These are phyloP conservation scores for Globodera ellingtonae DNA, from an alignment of 1,140 invertebrate species.

Conservation along the genomic window DNA sequence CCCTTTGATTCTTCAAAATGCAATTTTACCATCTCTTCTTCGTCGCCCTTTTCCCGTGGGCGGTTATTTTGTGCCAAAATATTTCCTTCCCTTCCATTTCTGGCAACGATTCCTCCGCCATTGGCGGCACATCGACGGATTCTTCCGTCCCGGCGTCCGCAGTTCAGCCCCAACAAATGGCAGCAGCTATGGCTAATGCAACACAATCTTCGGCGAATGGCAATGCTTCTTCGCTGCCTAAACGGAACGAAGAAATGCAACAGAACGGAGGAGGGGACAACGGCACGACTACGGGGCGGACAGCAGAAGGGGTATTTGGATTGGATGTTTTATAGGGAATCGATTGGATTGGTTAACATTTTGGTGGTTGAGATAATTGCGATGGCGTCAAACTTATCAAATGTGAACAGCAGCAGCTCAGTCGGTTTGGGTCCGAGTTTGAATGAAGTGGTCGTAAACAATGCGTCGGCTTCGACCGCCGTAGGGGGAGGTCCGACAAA, in stretches of 20 bases:
- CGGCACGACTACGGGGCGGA: not conserved
- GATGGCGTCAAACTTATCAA: not conserved
- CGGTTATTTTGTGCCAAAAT: not conserved
- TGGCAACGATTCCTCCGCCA: not conserved
- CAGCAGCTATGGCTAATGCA: not conserved
- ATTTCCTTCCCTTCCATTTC: not conserved
- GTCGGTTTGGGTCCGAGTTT: not conserved
- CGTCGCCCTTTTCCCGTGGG: not conserved
- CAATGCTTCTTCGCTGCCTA: too few species aligned
- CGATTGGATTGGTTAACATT: too few species aligned
- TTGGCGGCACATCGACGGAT: not conserved
- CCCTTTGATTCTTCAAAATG: not conserved
- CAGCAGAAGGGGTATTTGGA: too few species aligned
- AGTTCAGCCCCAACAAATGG: not conserved
- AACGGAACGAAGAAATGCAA: not conserved
- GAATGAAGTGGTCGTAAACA: not conserved
- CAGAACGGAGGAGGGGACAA: not conserved
- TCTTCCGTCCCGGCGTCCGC: not conserved
- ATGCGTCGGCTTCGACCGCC: not conserved
- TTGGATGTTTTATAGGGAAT: too few species aligned
- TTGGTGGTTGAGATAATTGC: not conserved
- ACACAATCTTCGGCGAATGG: not conserved
- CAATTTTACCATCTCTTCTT: not conserved
- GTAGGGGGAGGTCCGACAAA: not conserved
- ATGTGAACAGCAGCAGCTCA: not conserved